These are phyloP conservation scores for Brienomyrus brachyistius DNA, from an alignment of 2,113 vertebrate species.

Conservation along the genomic window DNA sequence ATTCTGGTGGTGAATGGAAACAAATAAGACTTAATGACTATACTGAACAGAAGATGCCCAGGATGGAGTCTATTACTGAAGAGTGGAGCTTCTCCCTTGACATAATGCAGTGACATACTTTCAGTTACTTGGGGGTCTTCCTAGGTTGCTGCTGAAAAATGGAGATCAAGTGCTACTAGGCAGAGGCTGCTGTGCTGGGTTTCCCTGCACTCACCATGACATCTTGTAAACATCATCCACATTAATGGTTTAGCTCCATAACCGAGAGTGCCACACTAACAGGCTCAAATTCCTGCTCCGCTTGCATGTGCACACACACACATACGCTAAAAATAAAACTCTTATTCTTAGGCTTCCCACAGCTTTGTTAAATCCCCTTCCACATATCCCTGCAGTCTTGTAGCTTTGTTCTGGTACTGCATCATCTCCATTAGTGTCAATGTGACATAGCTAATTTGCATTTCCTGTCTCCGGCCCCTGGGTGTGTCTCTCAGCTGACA, in stretches of 20 bases:
- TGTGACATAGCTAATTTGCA: conserved; percentile 41
- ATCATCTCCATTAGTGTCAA: conserved; percentile 35
- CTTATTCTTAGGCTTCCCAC: conserved; percentile 18
- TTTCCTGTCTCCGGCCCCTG: conserved; percentile 20
- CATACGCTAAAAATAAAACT: background rate
- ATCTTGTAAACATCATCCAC: conserved; percentile 8
- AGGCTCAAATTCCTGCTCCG: background rate
- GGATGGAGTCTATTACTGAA: conserved; percentile 8
- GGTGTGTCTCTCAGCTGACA: background rate
- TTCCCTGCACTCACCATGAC: background rate
- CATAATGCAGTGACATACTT: conserved; percentile 9
- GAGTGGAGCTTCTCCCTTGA: background rate
- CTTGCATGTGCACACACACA: background rate
- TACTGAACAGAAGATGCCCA: background rate
- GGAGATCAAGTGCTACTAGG: background rate
- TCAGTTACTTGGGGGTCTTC: conserved; percentile 1
- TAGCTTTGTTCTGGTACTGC: conserved; percentile 14
- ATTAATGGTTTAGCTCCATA: background rate
- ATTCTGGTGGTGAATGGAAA: background rate
- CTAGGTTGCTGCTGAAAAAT: background rate
- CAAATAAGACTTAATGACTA: background rate
- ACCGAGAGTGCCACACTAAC: background rate
- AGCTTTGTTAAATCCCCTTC: conserved; percentile 20
- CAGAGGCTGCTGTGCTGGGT: background rate
- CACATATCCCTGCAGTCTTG: conserved; percentile 9